These are phyloP conservation scores for Periphyllus acericola DNA, from an alignment of 2,888 invertebrate genomes.

Conservation along the genomic window DNA sequence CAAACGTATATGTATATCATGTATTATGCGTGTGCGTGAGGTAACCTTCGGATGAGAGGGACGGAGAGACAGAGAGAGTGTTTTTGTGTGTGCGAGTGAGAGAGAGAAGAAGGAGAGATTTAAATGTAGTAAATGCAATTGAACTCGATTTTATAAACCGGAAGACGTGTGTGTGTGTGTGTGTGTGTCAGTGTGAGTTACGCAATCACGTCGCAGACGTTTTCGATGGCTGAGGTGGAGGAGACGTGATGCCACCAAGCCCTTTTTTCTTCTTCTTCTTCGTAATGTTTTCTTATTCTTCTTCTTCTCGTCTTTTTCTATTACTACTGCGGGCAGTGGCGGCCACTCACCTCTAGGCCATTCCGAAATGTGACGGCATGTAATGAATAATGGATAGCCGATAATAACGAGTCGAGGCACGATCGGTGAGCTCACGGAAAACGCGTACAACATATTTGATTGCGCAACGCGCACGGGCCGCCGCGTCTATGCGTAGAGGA, in stretches of 20 bases:
- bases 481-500: no score
- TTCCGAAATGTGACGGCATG: conserved; percentile 16
- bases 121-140: not conserved
- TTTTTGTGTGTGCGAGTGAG: not conserved
- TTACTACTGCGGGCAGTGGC: not conserved
- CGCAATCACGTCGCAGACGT: conserved; percentile 20
- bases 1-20: not conserved
- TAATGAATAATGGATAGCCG: conserved; percentile 50
- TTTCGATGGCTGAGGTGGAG: not conserved
- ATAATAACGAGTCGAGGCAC: conserved; percentile 41
- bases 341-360: conserved; percentile 58
- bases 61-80: not conserved
- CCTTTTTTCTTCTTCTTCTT: conserved; percentile 33
- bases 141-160: conserved; percentile 46
- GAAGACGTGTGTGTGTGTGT: conserved; percentile 34
- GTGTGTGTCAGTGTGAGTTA: not conserved
- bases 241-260: conserved; percentile 38
- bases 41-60: conserved; percentile 31
- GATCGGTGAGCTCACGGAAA: conserved; percentile 39
- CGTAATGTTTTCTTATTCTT: not conserved
- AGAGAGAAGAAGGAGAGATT: not conserved
- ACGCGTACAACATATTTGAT: conserved; percentile 18
- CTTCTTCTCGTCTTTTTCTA: not conserved
- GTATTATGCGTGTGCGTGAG: not conserved
- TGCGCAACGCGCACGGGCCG: conserved; percentile 2